These are phyloP conservation scores for Hoplodrina blanda DNA, from an alignment of 2,888 invertebrate genomes.

Conservation along the genomic window DNA sequence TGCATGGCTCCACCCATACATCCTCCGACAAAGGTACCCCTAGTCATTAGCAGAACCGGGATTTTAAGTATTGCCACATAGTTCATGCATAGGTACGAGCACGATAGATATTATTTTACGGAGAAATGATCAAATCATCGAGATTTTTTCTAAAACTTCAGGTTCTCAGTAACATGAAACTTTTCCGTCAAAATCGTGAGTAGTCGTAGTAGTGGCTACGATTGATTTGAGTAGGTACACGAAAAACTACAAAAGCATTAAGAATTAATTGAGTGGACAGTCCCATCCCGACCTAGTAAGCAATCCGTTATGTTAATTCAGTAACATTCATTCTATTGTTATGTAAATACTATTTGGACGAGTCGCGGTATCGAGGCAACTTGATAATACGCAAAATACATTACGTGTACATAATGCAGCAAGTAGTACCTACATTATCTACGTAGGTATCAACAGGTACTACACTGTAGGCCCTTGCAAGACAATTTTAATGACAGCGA, in stretches of 20 bases:
- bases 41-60: slow-evolving; percentile 23
- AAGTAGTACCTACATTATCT: slow-evolving; percentile 24
- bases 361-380: slow-evolving; percentile 57
- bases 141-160: background rate
- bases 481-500: slow-evolving; percentile 28
- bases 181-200: background rate
- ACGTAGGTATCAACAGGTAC: slow-evolving; percentile 1
- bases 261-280: slow-evolving; percentile 53
- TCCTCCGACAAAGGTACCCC: slow-evolving; percentile 39
- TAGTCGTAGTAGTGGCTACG: background rate
- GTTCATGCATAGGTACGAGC: background rate
- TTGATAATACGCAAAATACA: slow-evolving; percentile 64
- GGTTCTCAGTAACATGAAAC: background rate
- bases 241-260: slow-evolving; percentile 27
- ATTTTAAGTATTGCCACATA: slow-evolving; percentile 29
- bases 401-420: slow-evolving; percentile 51
- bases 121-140: background rate
- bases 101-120: background rate
- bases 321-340: slow-evolving; percentile 80
- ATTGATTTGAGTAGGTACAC: slow-evolving; percentile 28
- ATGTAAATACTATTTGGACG: slow-evolving; percentile 77
- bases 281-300: slow-evolving; percentile 78
- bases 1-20: slow-evolving; percentile 37
- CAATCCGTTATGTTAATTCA: slow-evolving; percentile 83
- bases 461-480: slow-evolving; percentile 26